Evolutionary conservation across 92 coral and sea anemone species (phyloP).

Genomic region (Umimayanthus chanpuru): DNA sequence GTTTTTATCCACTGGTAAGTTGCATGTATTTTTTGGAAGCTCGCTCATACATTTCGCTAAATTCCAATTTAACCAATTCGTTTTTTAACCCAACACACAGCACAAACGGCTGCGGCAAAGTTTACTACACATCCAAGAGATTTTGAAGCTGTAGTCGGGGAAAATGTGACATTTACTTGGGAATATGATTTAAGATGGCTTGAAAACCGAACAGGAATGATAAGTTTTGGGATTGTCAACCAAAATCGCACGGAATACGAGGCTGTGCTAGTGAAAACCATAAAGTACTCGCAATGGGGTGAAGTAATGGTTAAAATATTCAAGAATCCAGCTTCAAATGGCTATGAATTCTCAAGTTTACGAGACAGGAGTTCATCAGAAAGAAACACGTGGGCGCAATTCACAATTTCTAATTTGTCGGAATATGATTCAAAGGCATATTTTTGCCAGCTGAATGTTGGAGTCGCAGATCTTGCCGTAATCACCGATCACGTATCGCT

Average conservation of each 20-base stretch:
- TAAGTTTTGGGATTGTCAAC: constrained; percentile 30
- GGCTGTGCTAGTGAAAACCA: constrained; percentile 32
- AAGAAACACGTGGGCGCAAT: constrained; percentile 15
- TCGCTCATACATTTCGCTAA: neutral
- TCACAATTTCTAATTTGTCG: constrained; percentile 19
- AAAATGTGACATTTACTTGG: constrained; percentile 34
- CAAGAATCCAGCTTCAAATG: constrained; percentile 34
- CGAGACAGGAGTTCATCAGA: constrained; percentile 32
- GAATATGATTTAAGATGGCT: constrained; percentile 19
- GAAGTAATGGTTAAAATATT: neutral
- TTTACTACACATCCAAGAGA: constrained; percentile 19
- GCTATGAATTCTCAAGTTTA: constrained; percentile 26
- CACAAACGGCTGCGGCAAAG: neutral
- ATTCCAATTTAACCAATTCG: neutral
- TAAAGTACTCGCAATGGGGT: constrained; percentile 3
- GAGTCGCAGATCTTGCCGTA: neutral
- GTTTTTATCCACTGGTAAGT: constrained; percentile 26
- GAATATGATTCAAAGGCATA: constrained; percentile 8
- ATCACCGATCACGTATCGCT: neutral
- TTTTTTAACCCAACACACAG: neutral
- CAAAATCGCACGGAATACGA: constrained; percentile 13
- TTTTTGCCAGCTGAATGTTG: constrained; percentile 28
- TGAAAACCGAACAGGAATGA: neutral
- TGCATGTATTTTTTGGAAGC: neutral
- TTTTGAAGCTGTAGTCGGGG: constrained; percentile 37